Conservation (phyloP, 2,113 vertebrate species). For the Zosterops borbonicus region DNA sequence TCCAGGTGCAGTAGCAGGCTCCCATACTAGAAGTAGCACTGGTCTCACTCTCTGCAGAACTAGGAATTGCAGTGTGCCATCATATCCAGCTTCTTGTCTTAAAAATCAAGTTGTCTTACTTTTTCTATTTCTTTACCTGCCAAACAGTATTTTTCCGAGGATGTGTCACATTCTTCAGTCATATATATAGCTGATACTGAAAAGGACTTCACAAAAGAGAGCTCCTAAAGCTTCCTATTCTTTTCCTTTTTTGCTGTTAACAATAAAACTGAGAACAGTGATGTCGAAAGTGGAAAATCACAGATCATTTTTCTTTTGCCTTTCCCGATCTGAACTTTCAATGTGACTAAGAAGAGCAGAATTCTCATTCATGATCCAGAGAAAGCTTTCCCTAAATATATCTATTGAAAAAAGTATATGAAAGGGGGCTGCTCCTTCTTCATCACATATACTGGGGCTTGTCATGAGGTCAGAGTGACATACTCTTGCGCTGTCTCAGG, state of each 20-base stretch:
- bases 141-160: not conserved
- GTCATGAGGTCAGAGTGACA: not conserved
- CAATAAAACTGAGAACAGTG: not conserved
- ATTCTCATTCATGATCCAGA: not conserved
- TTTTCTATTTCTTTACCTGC: not conserved
- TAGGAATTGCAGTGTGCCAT: not conserved
- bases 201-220: not conserved
- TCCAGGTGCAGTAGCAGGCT: not conserved
- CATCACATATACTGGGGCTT: not conserved
- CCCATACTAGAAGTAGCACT: not conserved
- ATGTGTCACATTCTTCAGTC: not conserved
- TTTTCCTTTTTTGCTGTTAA: conserved; percentile 13
- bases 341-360: not conserved
- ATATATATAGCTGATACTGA: not conserved
- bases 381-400: not conserved
- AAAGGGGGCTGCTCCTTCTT: not conserved
- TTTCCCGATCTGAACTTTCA: not conserved
- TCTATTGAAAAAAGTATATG: not conserved
- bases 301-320: not conserved
- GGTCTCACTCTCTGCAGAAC: not conserved
- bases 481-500: not conserved
- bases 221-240: not conserved
- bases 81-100: not conserved
- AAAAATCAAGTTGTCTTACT: not conserved
- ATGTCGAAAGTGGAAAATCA: not conserved